Percentiles rank a stretch among this genome's conserved stretches.
phyloP scores from a whole-genome alignment of 2,113 vertebrate genomes.

The Isichthys henryi region DNA sequence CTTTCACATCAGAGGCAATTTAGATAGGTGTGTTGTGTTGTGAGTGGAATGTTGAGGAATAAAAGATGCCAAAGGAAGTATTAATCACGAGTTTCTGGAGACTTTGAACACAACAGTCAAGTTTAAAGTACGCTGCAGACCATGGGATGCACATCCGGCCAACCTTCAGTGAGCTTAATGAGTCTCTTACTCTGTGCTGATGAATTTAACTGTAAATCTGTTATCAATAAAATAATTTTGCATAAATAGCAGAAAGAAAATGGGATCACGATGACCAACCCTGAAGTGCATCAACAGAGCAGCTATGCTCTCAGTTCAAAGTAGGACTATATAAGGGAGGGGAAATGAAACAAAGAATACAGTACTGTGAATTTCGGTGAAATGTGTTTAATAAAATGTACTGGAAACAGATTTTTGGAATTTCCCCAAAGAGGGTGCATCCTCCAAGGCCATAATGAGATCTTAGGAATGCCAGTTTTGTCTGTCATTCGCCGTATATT shows the following conservation, averaged over 20 bases:
- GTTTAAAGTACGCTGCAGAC: neutral
- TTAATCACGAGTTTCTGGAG: neutral
- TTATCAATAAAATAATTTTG: neutral
- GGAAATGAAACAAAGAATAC: neutral
- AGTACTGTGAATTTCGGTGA: neutral
- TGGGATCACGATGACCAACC: neutral
- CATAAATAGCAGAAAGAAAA: neutral
- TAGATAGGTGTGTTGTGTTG: too few relatives aligned
- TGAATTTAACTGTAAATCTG: neutral
- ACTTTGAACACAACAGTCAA: neutral
- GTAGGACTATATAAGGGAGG: neutral
- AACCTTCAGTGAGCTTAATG: neutral
- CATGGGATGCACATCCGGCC: neutral
- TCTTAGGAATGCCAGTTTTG: neutral
- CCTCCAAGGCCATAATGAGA: neutral
- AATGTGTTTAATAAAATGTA: constrained; percentile 5
- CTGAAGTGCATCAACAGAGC: neutral
- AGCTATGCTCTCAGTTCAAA: neutral
- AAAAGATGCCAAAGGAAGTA: neutral
- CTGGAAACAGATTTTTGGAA: constrained; percentile 9
- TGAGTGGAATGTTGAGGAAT: neutral
- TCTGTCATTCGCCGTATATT: neutral
- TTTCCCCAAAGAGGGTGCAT: neutral
- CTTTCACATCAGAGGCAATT: too few relatives aligned
- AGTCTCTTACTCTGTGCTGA: neutral